Conservation (phyloP, 2,113 vertebrate genomes). For the Marmota flaviventris region DNA sequence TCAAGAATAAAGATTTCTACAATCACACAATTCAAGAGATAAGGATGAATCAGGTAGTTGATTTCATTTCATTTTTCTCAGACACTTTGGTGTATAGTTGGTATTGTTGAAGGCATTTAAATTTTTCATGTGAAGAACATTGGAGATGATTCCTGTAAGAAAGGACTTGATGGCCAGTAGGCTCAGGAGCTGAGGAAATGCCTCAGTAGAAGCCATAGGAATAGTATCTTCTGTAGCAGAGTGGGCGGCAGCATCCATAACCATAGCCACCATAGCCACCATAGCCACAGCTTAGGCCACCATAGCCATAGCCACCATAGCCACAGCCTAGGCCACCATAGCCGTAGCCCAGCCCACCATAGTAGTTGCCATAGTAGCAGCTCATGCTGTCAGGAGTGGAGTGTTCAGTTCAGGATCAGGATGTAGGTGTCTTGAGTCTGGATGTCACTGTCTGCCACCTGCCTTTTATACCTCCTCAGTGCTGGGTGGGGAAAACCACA, state of each 20-base stretch:
- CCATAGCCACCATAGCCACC: not conserved
- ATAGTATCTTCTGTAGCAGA: not conserved
- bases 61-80: not conserved
- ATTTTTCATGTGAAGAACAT: not conserved
- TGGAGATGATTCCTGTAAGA: not conserved
- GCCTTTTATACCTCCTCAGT: not conserved
- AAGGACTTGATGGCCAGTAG: accelerated
- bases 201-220: not conserved
- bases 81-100: not conserved
- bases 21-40: not conserved
- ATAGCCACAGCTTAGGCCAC: too few relatives aligned
- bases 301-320: too few relatives aligned
- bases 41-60: not conserved
- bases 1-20: not conserved
- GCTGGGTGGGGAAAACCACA: slow-evolving; percentile 14
- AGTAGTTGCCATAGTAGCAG: not conserved
- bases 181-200: not conserved
- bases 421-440: not conserved
- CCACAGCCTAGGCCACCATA: too few relatives aligned
- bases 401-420: not conserved
- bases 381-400: not conserved
- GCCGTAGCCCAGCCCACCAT: not conserved
- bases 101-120: not conserved
- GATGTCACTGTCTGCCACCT: not conserved
- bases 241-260: not conserved